Evolutionary conservation across 2,113 vertebrate genomes (phyloP).

Genomic region (Sinocyclocheilus maitianheensis): DNA sequence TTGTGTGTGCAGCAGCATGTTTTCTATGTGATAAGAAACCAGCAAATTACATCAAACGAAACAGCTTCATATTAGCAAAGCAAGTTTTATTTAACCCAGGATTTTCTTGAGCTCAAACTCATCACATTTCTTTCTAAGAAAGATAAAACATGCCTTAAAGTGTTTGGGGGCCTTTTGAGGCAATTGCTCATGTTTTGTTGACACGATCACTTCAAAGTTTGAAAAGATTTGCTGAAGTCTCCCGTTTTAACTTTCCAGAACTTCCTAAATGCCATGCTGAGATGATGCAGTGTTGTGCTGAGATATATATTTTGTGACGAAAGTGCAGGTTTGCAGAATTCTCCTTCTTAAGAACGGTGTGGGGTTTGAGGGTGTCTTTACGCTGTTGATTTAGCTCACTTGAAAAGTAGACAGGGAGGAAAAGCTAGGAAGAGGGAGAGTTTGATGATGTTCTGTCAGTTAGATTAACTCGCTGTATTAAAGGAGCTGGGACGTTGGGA

Average conservation of each 20-base stretch:
- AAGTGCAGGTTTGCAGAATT: slow-evolving; percentile 53
- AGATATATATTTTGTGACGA: slow-evolving; percentile 43
- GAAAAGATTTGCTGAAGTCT: slow-evolving; percentile 52
- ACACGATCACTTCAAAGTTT: slow-evolving; percentile 35
- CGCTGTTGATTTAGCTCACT: slow-evolving; percentile 51
- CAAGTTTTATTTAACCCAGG: slow-evolving; percentile 3
- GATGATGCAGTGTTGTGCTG: slow-evolving; percentile 59
- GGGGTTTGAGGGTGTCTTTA: slow-evolving; percentile 24
- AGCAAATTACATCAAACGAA: slow-evolving; percentile 31
- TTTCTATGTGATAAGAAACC: slow-evolving; percentile 31
- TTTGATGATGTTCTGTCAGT: slow-evolving; percentile 36
- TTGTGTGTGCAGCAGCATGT: slow-evolving; percentile 34
- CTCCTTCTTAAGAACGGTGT: slow-evolving; percentile 29
- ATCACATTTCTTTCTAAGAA: background rate
- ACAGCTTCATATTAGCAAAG: slow-evolving; percentile 29
- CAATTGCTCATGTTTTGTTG: slow-evolving; percentile 41
- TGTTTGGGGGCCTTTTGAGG: background rate
- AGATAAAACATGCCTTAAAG: background rate
- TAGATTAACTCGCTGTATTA: slow-evolving; percentile 48
- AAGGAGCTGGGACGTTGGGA: slow-evolving; percentile 29
- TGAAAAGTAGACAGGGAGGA: slow-evolving; percentile 30
- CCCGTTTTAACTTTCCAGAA: slow-evolving; percentile 45
- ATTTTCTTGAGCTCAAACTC: slow-evolving; percentile 16
- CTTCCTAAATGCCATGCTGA: slow-evolving; percentile 30
- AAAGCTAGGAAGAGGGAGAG: slow-evolving; percentile 23